phyloP scores from a whole-genome alignment of 2,113 vertebrate species.

The Geococcyx californianus region DNA sequence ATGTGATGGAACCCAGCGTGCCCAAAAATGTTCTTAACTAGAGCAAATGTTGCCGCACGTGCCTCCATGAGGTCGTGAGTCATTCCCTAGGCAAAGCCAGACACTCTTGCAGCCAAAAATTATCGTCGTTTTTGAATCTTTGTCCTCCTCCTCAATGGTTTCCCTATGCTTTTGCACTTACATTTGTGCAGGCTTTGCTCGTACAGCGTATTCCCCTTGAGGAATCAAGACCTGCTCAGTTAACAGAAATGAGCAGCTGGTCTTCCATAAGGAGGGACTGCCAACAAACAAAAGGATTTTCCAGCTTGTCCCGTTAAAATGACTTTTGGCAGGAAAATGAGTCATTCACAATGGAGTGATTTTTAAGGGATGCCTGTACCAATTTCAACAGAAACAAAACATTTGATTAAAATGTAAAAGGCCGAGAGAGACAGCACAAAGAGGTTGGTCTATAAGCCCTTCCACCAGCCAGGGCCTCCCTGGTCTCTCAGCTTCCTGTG shows the following conservation, averaged over 20 bases:
- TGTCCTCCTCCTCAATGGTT: background rate
- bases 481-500: background rate
- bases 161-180: background rate
- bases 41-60: rapidly evolving
- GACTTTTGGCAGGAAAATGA: constrained; percentile 23
- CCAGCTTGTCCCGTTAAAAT: constrained; percentile 11
- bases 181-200: background rate
- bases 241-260: constrained; percentile 9
- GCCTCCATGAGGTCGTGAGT: background rate
- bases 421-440: background rate
- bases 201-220: background rate
- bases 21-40: background rate
- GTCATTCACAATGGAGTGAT: background rate
- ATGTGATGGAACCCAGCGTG: background rate
- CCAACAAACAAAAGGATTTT: constrained; percentile 42
- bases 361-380: constrained; percentile 22
- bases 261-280: background rate
- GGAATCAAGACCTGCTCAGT: background rate
- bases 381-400: constrained; percentile 35
- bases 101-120: background rate
- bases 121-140: background rate
- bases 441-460: background rate
- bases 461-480: background rate
- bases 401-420: constrained; percentile 18
- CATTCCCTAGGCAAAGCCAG: background rate